Evolutionary conservation across 2,113 vertebrate genomes (phyloP), one percentile per base, ranked within the genome.

Genomic region (Climacteris rufus): DNA sequence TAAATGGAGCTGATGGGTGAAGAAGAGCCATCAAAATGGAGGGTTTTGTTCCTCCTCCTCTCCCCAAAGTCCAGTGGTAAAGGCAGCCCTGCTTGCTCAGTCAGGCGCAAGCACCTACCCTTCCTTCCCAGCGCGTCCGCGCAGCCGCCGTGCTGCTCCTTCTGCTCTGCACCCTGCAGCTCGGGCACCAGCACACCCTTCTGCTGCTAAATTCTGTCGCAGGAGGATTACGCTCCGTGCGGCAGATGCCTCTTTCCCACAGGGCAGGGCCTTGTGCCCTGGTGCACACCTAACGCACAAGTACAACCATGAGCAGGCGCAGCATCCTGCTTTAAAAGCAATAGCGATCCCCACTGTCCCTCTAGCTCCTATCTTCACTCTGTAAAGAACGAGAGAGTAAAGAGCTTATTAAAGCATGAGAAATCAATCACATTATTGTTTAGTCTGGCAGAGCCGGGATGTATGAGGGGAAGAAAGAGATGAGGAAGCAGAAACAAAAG

Each of bases 1-100:
- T 98, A 98, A 98, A 98, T 97, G 98, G 98, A 98, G 97, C 97
- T 97, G 98, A 98, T 98, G 97, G 95, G 96, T 96, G 94, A 96
- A 95, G 95, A 91, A 93, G 95, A 96, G 94, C 95, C 87, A 56
- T 97, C 95, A 97, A 97, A 98, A 98, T 92, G 91, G 97, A 96
- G 83, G 87, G 97, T 89, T 98, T 98, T 98, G 98, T 98, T 97
- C 91, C 74, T 89, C 47, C 82, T 91, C 35, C 82, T 87, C 87
- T 95, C 94, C 54, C 70, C 70, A 87, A 86, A 42, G 42, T 87
- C 88, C 42, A 2, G 68, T 17, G 72, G 87, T 79, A 80, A 59
- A 83, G 78, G 72, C 87, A 85, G 79, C 68, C 69, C 82, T 86
- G 68, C 60, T 70, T 66, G 83, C 79, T 93, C 56, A 31, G 72